Evolutionary conservation across 2,113 vertebrate genomes (phyloP).

Genomic region (Nibea coibor): DNA sequence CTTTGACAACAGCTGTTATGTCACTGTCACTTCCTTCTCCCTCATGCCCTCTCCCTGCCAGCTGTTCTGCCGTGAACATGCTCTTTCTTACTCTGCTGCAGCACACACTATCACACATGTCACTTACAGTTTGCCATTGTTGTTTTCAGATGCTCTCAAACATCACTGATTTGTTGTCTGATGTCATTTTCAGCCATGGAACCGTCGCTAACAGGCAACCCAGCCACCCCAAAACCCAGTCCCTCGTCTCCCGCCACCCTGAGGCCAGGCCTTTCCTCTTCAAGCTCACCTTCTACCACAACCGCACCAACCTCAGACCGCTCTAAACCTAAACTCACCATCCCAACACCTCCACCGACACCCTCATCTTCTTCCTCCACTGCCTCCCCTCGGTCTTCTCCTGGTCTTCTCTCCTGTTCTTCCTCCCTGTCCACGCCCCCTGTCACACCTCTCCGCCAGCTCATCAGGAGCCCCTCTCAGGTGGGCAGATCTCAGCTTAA

Average conservation of each 20-base stretch:
- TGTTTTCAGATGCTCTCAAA: background rate
- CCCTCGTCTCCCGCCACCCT: conserved; percentile 38
- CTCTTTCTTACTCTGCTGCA: background rate
- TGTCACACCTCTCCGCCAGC: conserved; percentile 54
- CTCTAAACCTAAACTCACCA: conserved; percentile 49
- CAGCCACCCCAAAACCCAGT: conserved; percentile 28
- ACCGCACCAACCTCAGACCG: conserved; percentile 18
- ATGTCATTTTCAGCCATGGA: conserved; percentile 74
- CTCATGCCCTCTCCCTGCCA: background rate
- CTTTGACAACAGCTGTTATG: conserved; percentile 35
- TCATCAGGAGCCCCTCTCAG: conserved; percentile 69
- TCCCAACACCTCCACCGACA: conserved; percentile 50
- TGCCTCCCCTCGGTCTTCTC: conserved; percentile 33
- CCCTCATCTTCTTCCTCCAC: conserved; percentile 46
- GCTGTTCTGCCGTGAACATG: background rate
- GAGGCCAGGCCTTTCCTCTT: conserved; percentile 36
- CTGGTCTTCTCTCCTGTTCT: conserved; percentile 51
- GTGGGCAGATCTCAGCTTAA: conserved; percentile 82
- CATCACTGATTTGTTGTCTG: background rate
- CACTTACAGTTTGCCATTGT: background rate
- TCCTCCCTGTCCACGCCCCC: conserved; percentile 63
- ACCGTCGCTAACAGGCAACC: conserved; percentile 33
- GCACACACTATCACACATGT: background rate
- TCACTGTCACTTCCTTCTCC: background rate
- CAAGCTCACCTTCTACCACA: conserved; percentile 36